Percentiles rank a stretch among this genome's conserved stretches.
Conservation (phyloP, 2,797 vertebrate species). For the Adelosebastes latens region DNA sequence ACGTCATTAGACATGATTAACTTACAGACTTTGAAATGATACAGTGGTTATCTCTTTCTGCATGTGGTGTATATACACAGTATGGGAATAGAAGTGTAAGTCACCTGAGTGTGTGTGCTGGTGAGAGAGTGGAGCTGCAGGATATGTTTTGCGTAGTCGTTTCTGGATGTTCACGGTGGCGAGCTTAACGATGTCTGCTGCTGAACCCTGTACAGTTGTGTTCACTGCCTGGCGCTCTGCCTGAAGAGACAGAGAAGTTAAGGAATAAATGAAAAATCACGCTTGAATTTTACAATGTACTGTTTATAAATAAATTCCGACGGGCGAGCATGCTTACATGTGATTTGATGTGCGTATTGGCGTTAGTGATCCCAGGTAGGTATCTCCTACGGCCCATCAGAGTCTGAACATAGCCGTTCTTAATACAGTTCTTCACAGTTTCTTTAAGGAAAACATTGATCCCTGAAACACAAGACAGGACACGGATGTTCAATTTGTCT, state of each 20-base stretch:
- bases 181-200: conserved; percentile 96
- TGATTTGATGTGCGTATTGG: conserved; percentile 88
- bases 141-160: conserved; percentile 81
- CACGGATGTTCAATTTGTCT: not conserved
- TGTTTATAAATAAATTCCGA: not conserved
- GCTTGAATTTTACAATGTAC: not conserved
- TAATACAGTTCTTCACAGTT: conserved; percentile 90
- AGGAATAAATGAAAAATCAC: not conserved
- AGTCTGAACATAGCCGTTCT: conserved; percentile 92
- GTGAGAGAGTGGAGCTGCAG: conserved; percentile 83
- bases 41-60: not conserved
- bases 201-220: conserved; percentile 95
- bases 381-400: conserved; percentile 93
- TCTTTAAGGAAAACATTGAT: conserved; percentile 91
- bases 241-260: conserved; percentile 64
- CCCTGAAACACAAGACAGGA: conserved; percentile 79
- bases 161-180: conserved; percentile 95
- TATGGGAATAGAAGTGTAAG: not conserved
- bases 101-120: conserved; percentile 82
- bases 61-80: not conserved
- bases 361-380: conserved; percentile 91
- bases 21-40: not conserved
- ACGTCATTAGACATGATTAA: conserved; percentile 3
- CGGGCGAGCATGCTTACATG: conserved; percentile 82
- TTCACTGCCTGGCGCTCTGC: conserved; percentile 97